Base-by-base conservation (phyloP, 2,888 invertebrate species). In the Tiliacea citrago region DNA sequence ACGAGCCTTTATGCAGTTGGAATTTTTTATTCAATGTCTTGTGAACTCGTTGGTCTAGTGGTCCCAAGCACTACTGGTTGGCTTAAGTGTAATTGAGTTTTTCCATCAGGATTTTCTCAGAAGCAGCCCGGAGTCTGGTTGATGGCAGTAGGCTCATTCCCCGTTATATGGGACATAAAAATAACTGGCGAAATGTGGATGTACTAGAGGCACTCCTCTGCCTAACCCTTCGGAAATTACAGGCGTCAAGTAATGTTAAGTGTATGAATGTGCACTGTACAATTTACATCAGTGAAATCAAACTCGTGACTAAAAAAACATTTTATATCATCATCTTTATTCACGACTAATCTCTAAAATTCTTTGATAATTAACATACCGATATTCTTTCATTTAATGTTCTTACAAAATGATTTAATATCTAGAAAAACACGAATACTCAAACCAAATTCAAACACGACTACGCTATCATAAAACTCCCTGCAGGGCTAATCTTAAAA, bases 401-500 rank as follows among this genome's bases (percentile, higher is more conserved):
- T 13, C 9, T 12, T 18, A 10, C 29, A 39, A 49, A 49, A 73
- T 5, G 1, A 24, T 39, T 45, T 13, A n/a, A n/a, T n/a, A 49
- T 12, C 4, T 16, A 39, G 1, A 39, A 21, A 47, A 18, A 39
- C 39, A 18, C 63, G 5, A 21, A 49, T 21, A 49, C 18, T 35
- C n/a, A 35, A 82, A 55, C 21, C 21, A 39, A 45, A 58, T 42
- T n/a, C 47, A 51, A 79, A 67, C 60, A 55, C 8, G 57, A 58
- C 39, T 61, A 16, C 18, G 16, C 29, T 6, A 67, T 53, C 57
- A 65, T 72, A 67, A 53, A 73, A 66, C 21, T 85, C 42, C 53
- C 72, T 47, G 47, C 12, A 29, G 55, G 51, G 62, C 68, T 73
- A 77, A 85, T 82, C 86, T 82, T 70, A 77, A 71, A 82, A 82